phyloP scores from a whole-genome alignment of 2,797 vertebrate genomes.

The Sebastes iracundus region DNA sequence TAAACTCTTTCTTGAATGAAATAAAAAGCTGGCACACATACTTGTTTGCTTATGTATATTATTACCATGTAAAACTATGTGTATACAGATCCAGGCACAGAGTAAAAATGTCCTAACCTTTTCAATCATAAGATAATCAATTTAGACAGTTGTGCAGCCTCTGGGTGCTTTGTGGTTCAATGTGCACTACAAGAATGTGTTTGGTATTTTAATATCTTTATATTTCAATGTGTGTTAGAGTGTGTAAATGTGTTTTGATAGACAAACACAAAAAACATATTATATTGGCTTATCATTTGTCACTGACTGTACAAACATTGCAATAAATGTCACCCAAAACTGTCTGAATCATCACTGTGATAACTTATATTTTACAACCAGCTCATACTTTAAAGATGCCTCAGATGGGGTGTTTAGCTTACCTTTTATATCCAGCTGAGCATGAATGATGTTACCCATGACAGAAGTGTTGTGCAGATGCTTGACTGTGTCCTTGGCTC shows the following conservation, averaged over 20 bases:
- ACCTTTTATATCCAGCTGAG: conserved; percentile 95
- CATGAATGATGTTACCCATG: conserved; percentile 97
- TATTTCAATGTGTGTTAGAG: not conserved
- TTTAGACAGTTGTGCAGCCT: not conserved
- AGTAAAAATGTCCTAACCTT: not conserved
- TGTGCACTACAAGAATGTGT: not conserved
- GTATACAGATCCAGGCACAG: not conserved
- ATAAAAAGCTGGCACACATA: not conserved
- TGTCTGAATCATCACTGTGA: not conserved
- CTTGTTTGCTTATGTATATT: not conserved
- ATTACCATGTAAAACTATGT: not conserved
- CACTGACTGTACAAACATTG: not conserved
- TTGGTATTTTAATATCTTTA: not conserved
- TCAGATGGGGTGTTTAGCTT: not conserved
- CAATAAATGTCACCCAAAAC: not conserved
- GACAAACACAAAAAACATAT: not conserved
- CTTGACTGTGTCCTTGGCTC: conserved; percentile 92
- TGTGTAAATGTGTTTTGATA: not conserved
- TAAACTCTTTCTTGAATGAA: not conserved
- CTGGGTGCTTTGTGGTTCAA: not conserved
- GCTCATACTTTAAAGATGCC: not conserved
- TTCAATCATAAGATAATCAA: not conserved
- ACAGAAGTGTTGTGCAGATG: conserved; percentile 94
- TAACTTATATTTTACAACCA: not conserved
- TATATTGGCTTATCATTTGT: not conserved